Percentiles rank a stretch among this genome's conserved stretches.
Conservation (phyloP, 2,797 vertebrate genomes). For the Rhabdophis nuchalis region DNA sequence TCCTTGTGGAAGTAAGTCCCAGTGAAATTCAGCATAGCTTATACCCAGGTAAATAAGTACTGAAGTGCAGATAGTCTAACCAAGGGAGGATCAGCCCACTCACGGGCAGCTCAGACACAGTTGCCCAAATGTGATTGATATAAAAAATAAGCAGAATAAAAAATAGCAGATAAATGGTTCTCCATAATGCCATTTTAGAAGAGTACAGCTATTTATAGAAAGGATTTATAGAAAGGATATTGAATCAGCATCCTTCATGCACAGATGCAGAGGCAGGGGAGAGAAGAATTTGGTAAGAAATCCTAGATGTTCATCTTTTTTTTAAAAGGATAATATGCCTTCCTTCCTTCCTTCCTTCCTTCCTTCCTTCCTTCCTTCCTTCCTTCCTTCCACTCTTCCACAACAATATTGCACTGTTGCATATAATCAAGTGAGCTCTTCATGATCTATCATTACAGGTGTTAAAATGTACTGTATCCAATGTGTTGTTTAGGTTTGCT, state of each 20-base stretch:
- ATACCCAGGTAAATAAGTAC: not conserved
- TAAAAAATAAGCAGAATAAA: no score
- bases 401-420: not conserved
- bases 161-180: not conserved
- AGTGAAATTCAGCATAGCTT: not conserved
- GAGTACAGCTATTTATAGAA: not conserved
- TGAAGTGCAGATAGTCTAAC: not conserved
- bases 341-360: no score
- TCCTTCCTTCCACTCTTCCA: no score
- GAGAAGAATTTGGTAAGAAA: not conserved
- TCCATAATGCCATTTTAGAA: not conserved
- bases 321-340: not conserved
- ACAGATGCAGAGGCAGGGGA: not conserved
- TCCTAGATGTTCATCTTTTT: not conserved
- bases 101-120: not conserved
- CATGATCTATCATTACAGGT: not conserved
- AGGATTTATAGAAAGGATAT: not conserved
- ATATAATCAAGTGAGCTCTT: not conserved
- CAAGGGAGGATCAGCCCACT: not conserved
- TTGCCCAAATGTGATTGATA: not conserved
- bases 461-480: not conserved
- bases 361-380: no score
- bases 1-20: not conserved
- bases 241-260: not conserved
- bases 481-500: not conserved